These are phyloP conservation scores for Nannoperca obscura DNA, from an alignment of 2,797 vertebrate species.

Conservation along the genomic window DNA sequence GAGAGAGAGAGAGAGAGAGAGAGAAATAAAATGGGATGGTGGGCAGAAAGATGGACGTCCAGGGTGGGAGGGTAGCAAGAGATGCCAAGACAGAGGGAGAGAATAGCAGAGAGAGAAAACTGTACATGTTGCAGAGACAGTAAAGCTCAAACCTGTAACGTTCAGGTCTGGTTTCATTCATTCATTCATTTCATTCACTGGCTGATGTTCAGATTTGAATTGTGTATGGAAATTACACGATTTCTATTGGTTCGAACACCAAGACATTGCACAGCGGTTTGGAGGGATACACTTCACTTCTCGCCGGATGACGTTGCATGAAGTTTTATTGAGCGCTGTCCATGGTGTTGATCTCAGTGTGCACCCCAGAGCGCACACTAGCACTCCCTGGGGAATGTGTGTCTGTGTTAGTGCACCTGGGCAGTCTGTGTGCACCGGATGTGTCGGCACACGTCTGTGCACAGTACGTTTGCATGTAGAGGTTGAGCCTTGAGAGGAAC, in stretches of 20 bases:
- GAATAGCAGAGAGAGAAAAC: constrained; percentile 35
- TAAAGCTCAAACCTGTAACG: not conserved
- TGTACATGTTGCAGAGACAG: constrained; percentile 10
- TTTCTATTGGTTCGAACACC: too few species aligned
- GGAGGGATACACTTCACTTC: too few species aligned
- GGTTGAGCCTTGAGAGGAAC: constrained; percentile 24
- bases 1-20: constrained; percentile 2
- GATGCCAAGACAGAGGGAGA: constrained; percentile 62
- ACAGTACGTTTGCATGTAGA: constrained; percentile 5
- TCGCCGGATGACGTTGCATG: too few species aligned
- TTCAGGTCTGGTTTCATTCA: too few species aligned
- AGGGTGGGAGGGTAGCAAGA: constrained; percentile 20
- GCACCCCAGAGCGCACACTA: not conserved
- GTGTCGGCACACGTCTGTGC: constrained; percentile 9
- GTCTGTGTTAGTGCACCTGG: not conserved
- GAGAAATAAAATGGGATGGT: constrained; percentile 62
- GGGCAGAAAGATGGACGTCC: constrained; percentile 45
- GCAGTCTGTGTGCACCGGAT: not conserved
- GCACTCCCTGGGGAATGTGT: not conserved
- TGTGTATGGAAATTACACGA: too few species aligned
- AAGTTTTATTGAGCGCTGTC: constrained; percentile 36
- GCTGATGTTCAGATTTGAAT: too few species aligned
- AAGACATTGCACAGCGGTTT: too few species aligned
- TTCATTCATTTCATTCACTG: too few species aligned
- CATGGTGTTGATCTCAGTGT: constrained; percentile 54